phyloP scores from a whole-genome alignment of 2,888 invertebrate genomes.

The Chydorus sphaericus region DNA sequence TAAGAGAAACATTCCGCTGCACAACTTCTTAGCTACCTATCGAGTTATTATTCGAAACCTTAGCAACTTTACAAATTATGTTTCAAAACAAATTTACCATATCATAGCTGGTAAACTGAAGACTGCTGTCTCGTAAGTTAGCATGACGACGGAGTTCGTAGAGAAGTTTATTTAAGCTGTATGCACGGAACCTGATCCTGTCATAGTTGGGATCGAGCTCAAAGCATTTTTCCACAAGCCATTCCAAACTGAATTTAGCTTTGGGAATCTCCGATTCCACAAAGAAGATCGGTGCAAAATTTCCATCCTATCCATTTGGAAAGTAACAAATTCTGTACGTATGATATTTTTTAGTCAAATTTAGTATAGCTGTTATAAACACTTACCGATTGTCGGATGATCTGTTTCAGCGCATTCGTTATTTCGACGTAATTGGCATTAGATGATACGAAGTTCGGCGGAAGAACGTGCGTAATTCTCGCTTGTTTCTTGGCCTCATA shows the following conservation, averaged over 20 bases:
- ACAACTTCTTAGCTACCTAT: conserved; percentile 1
- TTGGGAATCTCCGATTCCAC: neutral
- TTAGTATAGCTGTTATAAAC: too few relatives aligned
- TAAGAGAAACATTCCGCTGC: conserved; percentile 7
- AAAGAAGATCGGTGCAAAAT: neutral
- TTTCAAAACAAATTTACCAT: too few relatives aligned
- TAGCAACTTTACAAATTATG: too few relatives aligned
- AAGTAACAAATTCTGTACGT: neutral
- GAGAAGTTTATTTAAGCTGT: conserved; percentile 13
- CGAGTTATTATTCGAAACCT: too few relatives aligned
- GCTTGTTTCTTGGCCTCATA: conserved; percentile 10
- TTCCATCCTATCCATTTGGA: conserved; percentile 10
- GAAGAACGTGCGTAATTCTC: conserved; percentile 14
- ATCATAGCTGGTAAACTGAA: conserved; percentile 1
- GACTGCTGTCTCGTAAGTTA: neutral
- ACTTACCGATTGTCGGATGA: neutral
- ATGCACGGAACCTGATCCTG: neutral
- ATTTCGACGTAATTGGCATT: conserved; percentile 8
- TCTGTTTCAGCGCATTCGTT: neutral
- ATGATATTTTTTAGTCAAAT: too few relatives aligned
- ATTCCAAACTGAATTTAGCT: neutral
- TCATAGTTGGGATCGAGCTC: neutral
- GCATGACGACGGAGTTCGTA: conserved; percentile 9
- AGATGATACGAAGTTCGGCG: neutral
- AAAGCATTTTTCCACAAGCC: neutral